Percentiles rank a stretch among this genome's conserved stretches.
Evolutionary conservation across 2,113 vertebrate species (phyloP).

Genomic region (Girardinichthys multiradiatus): DNA sequence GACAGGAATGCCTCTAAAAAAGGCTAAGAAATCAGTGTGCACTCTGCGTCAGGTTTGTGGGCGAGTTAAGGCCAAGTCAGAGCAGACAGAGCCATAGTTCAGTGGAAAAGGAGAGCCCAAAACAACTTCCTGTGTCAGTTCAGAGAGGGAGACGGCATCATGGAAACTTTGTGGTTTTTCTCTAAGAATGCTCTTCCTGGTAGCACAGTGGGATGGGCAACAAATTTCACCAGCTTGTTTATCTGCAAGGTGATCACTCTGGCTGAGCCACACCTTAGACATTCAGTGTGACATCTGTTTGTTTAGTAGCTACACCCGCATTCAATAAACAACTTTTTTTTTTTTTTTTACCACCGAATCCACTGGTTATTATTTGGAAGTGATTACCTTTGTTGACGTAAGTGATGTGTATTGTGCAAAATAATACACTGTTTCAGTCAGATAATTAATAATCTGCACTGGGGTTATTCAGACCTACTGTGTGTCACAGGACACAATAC

Average conservation of each 20-base stretch:
- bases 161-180: conserved; percentile 75
- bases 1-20: conserved; percentile 2
- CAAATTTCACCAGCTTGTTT: conserved; percentile 51
- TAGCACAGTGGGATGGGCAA: conserved; percentile 48
- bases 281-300: conserved; percentile 41
- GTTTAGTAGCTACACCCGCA: conserved; percentile 8
- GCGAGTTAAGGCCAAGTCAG: conserved; percentile 39
- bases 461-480: neutral
- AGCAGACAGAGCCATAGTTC: conserved; percentile 27
- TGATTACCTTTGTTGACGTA: neutral
- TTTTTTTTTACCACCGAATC: neutral
- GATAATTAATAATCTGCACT: neutral
- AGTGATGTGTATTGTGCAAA: neutral
- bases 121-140: conserved; percentile 37
- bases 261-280: conserved; percentile 44
- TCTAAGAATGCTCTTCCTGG: conserved; percentile 68
- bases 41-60: conserved; percentile 34
- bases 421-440: neutral
- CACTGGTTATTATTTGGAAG: neutral
- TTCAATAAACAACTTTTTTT: too few species aligned
- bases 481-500: neutral
- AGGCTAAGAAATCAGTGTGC: conserved; percentile 7
- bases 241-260: conserved; percentile 47
- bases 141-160: conserved; percentile 47
- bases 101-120: conserved; percentile 12